Conservation (phyloP, 2,113 vertebrate genomes). For the Canis aureus region DNA sequence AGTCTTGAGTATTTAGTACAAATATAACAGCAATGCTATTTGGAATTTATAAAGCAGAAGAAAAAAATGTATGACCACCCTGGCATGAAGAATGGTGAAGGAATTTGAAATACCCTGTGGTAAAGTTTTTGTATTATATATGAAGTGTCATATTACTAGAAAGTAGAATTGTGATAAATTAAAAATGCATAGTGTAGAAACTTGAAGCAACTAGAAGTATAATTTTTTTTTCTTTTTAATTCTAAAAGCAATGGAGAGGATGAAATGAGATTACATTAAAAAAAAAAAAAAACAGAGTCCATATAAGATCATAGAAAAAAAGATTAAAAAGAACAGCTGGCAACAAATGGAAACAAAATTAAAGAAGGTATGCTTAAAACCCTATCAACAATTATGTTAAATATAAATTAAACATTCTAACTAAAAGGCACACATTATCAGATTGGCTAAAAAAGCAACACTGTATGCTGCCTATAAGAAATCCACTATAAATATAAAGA, state of each 20-base stretch:
- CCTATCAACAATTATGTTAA: background rate
- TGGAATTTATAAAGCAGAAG: background rate
- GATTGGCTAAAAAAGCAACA: background rate
- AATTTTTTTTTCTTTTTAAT: background rate
- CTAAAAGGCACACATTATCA: background rate
- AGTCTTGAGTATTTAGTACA: background rate
- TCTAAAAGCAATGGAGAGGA: background rate
- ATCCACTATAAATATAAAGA: background rate
- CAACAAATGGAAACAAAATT: background rate
- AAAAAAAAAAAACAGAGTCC: background rate
- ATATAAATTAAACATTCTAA: background rate
- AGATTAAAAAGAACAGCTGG: background rate
- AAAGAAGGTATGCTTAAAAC: background rate
- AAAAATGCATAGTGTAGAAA: background rate
- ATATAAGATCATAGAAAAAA: background rate
- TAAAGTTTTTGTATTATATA: background rate
- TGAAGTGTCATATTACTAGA: background rate
- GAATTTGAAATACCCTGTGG: background rate
- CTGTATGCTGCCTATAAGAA: background rate
- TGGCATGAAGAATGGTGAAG: background rate
- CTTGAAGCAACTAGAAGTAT: background rate
- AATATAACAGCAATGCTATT: background rate
- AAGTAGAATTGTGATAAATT: background rate
- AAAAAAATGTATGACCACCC: background rate
- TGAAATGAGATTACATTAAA: background rate